Percentiles rank a stretch among this genome's conserved stretches.
Evolutionary conservation across 2,888 invertebrate species (phyloP).

Genomic region (Drosophila subsilvestris): DNA sequence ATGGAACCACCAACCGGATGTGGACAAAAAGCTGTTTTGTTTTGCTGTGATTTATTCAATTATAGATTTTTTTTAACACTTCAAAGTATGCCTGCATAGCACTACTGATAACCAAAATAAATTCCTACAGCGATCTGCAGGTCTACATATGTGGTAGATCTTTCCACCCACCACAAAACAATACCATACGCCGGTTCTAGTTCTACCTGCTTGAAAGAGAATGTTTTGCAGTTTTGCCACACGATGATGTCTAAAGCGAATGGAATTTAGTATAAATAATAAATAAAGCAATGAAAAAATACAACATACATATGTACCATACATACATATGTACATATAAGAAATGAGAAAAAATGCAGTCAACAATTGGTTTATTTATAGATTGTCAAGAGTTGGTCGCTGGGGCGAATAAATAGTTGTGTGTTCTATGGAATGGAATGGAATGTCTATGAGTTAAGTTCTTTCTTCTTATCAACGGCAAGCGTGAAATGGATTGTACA

Average conservation of each 20-base stretch:
- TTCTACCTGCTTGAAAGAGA: not conserved
- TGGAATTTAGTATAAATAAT: constrained; percentile 69
- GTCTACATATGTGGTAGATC: not conserved
- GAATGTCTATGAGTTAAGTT: constrained; percentile 25
- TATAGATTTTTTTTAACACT: not conserved
- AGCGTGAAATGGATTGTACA: constrained; percentile 3
- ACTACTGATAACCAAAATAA: constrained; percentile 1
- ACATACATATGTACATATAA: not conserved
- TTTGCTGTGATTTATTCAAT: too few species aligned
- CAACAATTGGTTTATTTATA: not conserved
- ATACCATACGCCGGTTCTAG: too few species aligned
- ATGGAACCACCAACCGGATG: not conserved
- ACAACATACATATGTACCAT: constrained; percentile 4
- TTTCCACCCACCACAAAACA: not conserved
- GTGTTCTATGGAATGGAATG: constrained; percentile 10
- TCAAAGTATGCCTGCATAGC: too few species aligned
- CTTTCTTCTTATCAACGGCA: constrained; percentile 32
- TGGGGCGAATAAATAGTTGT: constrained; percentile 1
- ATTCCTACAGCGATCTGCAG: constrained; percentile 1
- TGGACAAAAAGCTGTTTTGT: not conserved
- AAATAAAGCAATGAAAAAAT: constrained; percentile 34
- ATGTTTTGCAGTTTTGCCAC: not conserved
- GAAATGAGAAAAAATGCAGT: not conserved
- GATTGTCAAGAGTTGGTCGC: not conserved
- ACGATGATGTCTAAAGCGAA: constrained; percentile 52